These are phyloP conservation scores for Steromphala cineraria DNA, from an alignment of 2,888 invertebrate species.

Conservation along the genomic window DNA sequence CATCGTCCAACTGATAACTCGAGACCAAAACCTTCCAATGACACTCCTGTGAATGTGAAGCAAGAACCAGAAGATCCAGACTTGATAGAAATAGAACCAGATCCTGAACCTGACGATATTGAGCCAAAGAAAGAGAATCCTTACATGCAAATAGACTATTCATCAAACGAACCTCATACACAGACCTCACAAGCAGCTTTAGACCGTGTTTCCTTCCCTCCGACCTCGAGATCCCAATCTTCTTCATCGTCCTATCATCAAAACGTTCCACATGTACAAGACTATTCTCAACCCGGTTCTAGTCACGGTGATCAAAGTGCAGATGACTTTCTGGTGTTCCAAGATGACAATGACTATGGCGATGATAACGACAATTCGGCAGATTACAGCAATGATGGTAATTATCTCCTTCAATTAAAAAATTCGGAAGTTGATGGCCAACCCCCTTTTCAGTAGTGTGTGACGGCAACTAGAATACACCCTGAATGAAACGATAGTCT, in stretches of 20 bases:
- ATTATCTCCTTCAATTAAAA: neutral
- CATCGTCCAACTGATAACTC: neutral
- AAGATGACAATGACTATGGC: neutral
- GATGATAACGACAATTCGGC: neutral
- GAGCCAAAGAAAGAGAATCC: constrained; percentile 2
- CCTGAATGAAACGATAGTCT: too few species aligned
- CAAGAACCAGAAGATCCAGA: constrained; percentile 8
- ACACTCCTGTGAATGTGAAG: neutral
- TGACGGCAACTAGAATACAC: too few species aligned
- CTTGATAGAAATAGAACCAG: constrained; percentile 4
- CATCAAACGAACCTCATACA: neutral
- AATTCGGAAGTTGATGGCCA: neutral
- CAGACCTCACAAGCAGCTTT: neutral
- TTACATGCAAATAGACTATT: constrained; percentile 6
- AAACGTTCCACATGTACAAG: constrained; percentile 1
- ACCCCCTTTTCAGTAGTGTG: too few species aligned
- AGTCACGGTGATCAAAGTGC: constrained; percentile 8
- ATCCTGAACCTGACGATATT: neutral
- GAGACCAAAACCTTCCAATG: neutral
- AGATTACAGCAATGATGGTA: constrained; percentile 17
- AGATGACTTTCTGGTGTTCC: neutral
- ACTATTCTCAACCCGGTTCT: neutral
- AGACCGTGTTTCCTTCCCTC: neutral
- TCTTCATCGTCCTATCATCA: neutral
- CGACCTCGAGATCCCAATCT: neutral